phyloP scores from a whole-genome alignment of 1,140 invertebrate genomes.

The Bombus affinis region DNA sequence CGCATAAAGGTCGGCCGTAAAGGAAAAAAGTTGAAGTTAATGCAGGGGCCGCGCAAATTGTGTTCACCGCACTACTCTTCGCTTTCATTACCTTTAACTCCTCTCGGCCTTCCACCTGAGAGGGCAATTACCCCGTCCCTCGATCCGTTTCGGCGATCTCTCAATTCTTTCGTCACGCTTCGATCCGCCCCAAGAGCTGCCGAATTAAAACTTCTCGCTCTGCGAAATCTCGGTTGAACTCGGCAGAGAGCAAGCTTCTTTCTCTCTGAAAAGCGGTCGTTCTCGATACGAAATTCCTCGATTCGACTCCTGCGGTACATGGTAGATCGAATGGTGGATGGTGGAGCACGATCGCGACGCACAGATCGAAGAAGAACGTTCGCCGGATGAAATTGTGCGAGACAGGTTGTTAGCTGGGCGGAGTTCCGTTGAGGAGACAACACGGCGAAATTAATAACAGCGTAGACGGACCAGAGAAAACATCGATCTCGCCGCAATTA shows the following conservation, averaged over 20 bases:
- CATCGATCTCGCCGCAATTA: slow-evolving; percentile 36
- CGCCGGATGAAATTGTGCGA: not conserved
- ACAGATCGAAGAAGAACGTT: not conserved
- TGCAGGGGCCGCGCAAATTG: slow-evolving; percentile 71
- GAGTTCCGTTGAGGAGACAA: not conserved
- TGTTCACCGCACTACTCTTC: slow-evolving; percentile 56
- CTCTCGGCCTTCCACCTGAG: slow-evolving; percentile 9
- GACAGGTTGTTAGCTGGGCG: not conserved
- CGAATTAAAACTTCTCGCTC: slow-evolving; percentile 22
- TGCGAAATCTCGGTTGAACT: not conserved
- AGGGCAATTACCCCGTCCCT: slow-evolving; percentile 14
- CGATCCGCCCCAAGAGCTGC: not conserved
- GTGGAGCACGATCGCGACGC: not conserved
- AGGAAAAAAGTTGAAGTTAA: slow-evolving; percentile 71
- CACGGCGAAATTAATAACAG: slow-evolving; percentile 21
- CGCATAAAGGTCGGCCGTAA: slow-evolving; percentile 62
- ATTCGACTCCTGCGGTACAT: too few species aligned
- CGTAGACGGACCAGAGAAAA: not conserved
- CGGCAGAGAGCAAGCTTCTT: not conserved
- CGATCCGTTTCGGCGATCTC: slow-evolving; percentile 26
- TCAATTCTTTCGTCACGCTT: slow-evolving; percentile 26
- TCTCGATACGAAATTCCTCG: too few species aligned
- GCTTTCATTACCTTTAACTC: slow-evolving; percentile 71
- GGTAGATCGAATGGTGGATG: not conserved
- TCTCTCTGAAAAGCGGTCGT: too few species aligned